Conservation (phyloP, 2,888 invertebrate species). For the Dasypogon diadema region DNA sequence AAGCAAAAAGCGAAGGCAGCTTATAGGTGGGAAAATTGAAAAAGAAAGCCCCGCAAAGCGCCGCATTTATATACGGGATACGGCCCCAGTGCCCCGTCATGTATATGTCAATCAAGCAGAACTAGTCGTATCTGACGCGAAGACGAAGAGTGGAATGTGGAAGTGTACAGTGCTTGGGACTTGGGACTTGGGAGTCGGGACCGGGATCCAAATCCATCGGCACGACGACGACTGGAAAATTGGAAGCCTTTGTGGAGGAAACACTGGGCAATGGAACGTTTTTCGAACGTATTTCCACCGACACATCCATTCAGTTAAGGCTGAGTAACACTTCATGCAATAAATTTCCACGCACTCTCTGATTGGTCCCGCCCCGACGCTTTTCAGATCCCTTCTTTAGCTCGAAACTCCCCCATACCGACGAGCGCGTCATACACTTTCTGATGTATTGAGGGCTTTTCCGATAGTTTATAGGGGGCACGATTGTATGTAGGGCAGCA, state of each 20-base stretch:
- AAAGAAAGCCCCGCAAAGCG: slow-evolving; percentile 31
- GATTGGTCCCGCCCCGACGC: slow-evolving; percentile 68
- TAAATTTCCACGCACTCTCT: slow-evolving; percentile 59
- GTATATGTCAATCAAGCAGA: slow-evolving; percentile 46
- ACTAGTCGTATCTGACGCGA: slow-evolving; percentile 42
- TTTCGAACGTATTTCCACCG: slow-evolving; percentile 3
- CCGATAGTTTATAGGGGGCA: not conserved
- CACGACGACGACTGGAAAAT: slow-evolving; percentile 36
- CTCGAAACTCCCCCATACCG: slow-evolving; percentile 49
- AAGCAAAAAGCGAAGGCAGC: slow-evolving; percentile 38
- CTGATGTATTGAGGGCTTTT: slow-evolving; percentile 41
- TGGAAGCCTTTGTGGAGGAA: slow-evolving; percentile 6
- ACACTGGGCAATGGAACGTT: not conserved
- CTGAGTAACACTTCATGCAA: slow-evolving; percentile 29
- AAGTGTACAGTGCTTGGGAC: not conserved
- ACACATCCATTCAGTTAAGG: not conserved
- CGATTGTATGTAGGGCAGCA: not conserved
- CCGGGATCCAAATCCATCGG: not conserved
- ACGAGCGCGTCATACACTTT: slow-evolving; percentile 53
- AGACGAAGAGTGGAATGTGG: slow-evolving; percentile 19
- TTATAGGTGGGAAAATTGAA: slow-evolving; percentile 41
- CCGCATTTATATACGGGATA: not conserved
- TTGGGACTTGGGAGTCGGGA: not conserved
- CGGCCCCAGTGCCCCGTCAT: not conserved
- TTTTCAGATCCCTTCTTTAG: slow-evolving; percentile 60